Conservation (phyloP, 23 tunicate species). For the Diplosoma virens region DNA sequence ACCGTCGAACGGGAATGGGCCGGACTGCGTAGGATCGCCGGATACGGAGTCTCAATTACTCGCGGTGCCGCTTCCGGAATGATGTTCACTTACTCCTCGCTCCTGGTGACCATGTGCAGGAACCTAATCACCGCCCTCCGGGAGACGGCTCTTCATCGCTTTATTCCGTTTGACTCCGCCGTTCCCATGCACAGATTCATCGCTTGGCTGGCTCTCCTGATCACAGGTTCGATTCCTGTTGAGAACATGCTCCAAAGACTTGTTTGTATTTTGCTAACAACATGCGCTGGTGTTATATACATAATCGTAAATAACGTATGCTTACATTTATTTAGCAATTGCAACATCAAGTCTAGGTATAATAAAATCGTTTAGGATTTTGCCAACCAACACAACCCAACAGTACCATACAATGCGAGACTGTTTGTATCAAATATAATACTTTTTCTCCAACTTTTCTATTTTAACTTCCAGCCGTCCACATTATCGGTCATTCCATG, state of each 20-base stretch:
- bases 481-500: conserved; percentile 70
- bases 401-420: no score
- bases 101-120: conserved; percentile 83
- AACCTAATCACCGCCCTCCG: conserved; percentile 76
- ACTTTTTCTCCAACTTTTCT: not conserved
- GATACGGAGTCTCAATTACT: conserved; percentile 76
- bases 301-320: no score
- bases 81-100: conserved; percentile 80
- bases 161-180: conserved; percentile 85
- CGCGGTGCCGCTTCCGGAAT: conserved; percentile 86
- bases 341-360: no score
- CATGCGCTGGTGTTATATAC: no score
- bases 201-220: conserved; percentile 76
- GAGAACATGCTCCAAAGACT: no score
- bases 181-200: conserved; percentile 71
- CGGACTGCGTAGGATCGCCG: conserved; percentile 75
- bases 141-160: conserved; percentile 82
- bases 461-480: conserved; percentile 56
- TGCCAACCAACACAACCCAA: no score
- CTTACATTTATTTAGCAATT: no score
- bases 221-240: no score
- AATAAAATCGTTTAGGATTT: no score
- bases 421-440: not conserved
- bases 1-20: conserved; percentile 77
- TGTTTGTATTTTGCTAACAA: no score